Evolutionary conservation across 2,888 invertebrate species (phyloP).

Genomic region (Hirtodrosophila cameraria): DNA sequence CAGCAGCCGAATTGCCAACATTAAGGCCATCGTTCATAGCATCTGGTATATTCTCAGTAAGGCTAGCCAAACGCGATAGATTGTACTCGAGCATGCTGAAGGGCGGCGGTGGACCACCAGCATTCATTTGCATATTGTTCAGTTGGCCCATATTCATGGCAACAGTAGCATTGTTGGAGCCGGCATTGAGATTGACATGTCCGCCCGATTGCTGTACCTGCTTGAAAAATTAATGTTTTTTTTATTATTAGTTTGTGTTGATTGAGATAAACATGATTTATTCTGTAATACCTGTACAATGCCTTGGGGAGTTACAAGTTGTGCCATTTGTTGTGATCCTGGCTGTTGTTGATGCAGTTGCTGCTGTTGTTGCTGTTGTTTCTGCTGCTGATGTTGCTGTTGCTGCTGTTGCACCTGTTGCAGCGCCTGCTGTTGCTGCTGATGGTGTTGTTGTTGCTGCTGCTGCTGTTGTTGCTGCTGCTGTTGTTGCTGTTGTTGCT

Average conservation of each 20-base stretch:
- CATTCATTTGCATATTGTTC: conserved; percentile 66
- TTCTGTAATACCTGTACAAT: too few relatives aligned
- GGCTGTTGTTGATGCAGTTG: conserved; percentile 49
- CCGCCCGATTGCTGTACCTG: conserved; percentile 44
- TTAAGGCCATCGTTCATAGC: conserved; percentile 80
- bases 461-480: conserved; percentile 51
- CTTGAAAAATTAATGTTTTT: too few relatives aligned
- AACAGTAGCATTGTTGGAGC: conserved; percentile 57
- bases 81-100: conserved; percentile 93
- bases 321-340: conserved; percentile 46
- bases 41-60: conserved; percentile 88
- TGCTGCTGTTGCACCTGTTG: conserved; percentile 12
- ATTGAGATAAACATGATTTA: too few relatives aligned
- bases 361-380: conserved; percentile 28
- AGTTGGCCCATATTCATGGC: conserved; percentile 44
- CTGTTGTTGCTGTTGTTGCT: conserved; percentile 46
- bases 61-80: conserved; percentile 91
- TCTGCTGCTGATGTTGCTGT: conserved; percentile 31
- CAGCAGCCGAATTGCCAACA: conserved; percentile 64
- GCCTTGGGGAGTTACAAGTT: conserved; percentile 59
- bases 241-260: too few relatives aligned
- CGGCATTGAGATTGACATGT: conserved; percentile 60
- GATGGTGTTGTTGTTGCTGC: conserved; percentile 40
- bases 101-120: conserved; percentile 84
- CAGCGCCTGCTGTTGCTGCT: conserved; percentile 33